Evolutionary conservation across 2,888 invertebrate species (phyloP).

Genomic region (Podotricha telesiphe): DNA sequence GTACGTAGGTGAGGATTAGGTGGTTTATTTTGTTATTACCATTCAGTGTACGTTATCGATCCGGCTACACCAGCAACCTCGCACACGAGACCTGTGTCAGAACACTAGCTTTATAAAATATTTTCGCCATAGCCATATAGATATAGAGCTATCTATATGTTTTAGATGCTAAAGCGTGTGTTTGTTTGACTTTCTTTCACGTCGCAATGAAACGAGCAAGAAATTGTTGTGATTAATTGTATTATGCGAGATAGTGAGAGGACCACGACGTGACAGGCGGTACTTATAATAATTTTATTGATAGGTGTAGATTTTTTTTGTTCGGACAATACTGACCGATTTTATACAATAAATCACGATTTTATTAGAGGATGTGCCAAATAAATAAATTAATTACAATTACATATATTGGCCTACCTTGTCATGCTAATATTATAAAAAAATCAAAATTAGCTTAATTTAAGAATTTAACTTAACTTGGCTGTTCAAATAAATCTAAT

Average conservation of each 20-base stretch:
- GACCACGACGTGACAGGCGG: background rate
- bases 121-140: background rate
- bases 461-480: no score
- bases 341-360: no score
- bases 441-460: no score
- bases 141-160: background rate
- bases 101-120: background rate
- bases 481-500: no score
- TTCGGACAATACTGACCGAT: no score
- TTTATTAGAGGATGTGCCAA: no score
- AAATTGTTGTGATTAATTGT: conserved; percentile 9
- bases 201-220: conserved; percentile 9
- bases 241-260: conserved; percentile 10
- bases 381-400: no score
- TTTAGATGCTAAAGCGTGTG: conserved; percentile 6
- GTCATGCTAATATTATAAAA: no score
- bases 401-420: no score
- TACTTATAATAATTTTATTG: conserved; percentile 2
- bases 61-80: conserved; percentile 3
- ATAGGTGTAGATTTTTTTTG: background rate
- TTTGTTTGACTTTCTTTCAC: conserved; percentile 15
- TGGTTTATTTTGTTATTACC: conserved; percentile 19
- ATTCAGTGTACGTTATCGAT: conserved; percentile 14
- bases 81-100: conserved; percentile 15
- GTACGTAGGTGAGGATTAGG: conserved; percentile 19